Conservation (phyloP, 1,140 invertebrate genomes). For the Chrysomallon squamiferum region DNA sequence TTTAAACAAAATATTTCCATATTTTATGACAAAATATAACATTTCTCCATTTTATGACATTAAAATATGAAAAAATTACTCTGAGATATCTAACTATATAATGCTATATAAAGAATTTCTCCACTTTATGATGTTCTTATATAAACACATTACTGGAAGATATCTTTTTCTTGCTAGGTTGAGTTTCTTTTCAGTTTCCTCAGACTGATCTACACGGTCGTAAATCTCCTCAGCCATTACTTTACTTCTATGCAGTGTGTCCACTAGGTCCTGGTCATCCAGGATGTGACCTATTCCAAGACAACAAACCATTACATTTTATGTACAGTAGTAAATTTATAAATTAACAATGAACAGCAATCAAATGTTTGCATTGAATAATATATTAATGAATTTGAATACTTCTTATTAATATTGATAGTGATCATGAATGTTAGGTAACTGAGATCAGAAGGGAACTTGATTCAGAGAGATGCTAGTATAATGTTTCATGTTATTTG, state of each 20-base stretch:
- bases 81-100: too few relatives aligned
- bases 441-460: neutral
- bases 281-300: slow-evolving; percentile 54
- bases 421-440: neutral
- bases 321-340: neutral
- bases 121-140: too few relatives aligned
- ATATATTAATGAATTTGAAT: neutral
- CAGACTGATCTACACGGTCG: slow-evolving; percentile 53
- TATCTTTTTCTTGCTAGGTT: slow-evolving; percentile 58
- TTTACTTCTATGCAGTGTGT: slow-evolving; percentile 59
- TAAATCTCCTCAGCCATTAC: slow-evolving; percentile 57
- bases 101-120: too few relatives aligned
- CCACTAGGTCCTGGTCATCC: slow-evolving; percentile 60
- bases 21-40: too few relatives aligned
- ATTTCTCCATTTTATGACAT: too few relatives aligned
- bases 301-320: neutral
- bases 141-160: slow-evolving; percentile 56
- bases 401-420: neutral
- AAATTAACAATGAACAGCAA: neutral
- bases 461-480: too few relatives aligned
- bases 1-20: too few relatives aligned
- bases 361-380: neutral
- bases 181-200: slow-evolving; percentile 58
- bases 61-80: too few relatives aligned
- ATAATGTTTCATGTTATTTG: too few relatives aligned